Evolutionary conservation across 2,797 vertebrate genomes (phyloP).

Genomic region (Rhynchotus rufescens): DNA sequence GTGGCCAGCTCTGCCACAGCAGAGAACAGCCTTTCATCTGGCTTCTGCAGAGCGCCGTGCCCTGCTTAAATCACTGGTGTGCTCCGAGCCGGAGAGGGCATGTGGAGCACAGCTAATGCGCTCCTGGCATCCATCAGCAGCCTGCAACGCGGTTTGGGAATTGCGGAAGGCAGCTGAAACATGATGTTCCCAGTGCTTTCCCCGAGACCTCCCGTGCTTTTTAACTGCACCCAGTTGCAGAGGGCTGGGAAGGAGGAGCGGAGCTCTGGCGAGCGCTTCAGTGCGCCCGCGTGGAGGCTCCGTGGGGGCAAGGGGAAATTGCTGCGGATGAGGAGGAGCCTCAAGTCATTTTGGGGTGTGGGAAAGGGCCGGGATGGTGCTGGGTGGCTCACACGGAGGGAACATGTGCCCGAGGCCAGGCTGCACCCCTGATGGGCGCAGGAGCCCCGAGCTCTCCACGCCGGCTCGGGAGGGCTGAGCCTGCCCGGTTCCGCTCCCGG

Average conservation of each 20-base stretch:
- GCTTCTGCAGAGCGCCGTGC: not conserved
- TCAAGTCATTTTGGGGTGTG: not conserved
- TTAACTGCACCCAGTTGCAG: accelerated
- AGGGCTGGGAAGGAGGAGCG: not conserved
- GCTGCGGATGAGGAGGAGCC: not conserved
- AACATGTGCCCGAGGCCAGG: not conserved
- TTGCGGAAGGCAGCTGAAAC: not conserved
- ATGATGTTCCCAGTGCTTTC: not conserved
- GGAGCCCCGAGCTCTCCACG: not conserved
- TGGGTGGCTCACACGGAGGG: accelerated
- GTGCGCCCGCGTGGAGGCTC: not conserved
- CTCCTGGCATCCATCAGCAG: not conserved
- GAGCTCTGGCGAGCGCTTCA: not conserved
- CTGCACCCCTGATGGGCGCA: too few relatives aligned
- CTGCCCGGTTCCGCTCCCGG: accelerated
- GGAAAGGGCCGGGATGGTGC: not conserved
- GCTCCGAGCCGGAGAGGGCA: not conserved
- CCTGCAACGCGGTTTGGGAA: not conserved
- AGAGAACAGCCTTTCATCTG: not conserved
- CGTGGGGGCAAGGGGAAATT: not conserved
- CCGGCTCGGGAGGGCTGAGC: accelerated
- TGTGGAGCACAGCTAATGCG: not conserved
- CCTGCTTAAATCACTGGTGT: not conserved
- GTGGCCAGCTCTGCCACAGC: not conserved
- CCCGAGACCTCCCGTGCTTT: not conserved